These are phyloP conservation scores for Trissoscelio sp. DNA, from an alignment of 2,888 invertebrate species.

Conservation along the genomic window DNA sequence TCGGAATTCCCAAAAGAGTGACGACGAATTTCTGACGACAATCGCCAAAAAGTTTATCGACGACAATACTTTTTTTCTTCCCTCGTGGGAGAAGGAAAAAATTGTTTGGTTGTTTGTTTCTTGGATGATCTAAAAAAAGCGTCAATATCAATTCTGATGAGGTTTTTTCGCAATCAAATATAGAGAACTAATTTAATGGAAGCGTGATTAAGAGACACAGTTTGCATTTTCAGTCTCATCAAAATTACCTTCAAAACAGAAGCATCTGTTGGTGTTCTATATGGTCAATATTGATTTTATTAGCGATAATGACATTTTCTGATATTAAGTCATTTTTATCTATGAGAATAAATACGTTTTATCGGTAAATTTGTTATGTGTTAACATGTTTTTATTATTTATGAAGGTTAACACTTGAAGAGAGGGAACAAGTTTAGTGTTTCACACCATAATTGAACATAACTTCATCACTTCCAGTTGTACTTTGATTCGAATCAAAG, in stretches of 20 bases:
- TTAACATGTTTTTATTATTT: slow-evolving; percentile 1
- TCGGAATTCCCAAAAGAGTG: neutral
- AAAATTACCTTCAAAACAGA: neutral
- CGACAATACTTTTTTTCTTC: neutral
- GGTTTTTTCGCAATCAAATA: neutral
- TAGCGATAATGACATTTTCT: slow-evolving; percentile 10
- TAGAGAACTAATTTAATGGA: neutral
- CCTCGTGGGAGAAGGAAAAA: neutral
- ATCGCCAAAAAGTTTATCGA: neutral
- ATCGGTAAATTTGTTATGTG: neutral
- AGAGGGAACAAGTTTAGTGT: neutral
- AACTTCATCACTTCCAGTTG: slow-evolving; percentile 35
- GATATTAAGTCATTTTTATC: slow-evolving; percentile 16
- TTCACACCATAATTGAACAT: slow-evolving; percentile 26
- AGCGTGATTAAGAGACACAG: neutral
- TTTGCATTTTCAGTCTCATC: neutral
- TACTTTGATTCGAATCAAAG: slow-evolving; percentile 34
- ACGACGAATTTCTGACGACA: neutral
- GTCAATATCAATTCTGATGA: neutral
- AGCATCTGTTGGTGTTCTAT: too few relatives aligned
- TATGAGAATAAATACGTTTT: neutral
- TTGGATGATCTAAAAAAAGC: neutral
- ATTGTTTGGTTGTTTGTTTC: too few relatives aligned
- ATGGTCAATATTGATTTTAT: slow-evolving; percentile 14
- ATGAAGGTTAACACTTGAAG: neutral